Evolutionary conservation across 2,113 vertebrate species (phyloP), one percentile per base, ranked within the genome.

Genomic region (Lucifuga dentata): DNA sequence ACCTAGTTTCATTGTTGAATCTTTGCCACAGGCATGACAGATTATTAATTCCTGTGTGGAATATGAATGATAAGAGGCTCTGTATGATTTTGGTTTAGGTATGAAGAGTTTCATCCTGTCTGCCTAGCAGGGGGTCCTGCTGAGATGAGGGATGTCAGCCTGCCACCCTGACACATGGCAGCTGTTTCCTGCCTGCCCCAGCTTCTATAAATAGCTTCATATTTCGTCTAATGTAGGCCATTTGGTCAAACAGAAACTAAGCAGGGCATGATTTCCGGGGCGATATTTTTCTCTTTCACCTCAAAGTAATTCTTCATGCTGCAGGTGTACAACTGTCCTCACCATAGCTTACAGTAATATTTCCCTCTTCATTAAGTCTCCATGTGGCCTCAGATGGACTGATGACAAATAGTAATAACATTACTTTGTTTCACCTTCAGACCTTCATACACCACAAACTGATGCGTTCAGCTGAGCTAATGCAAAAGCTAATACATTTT

Each of bases 191-290:
- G 86, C 84, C 73, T 76, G 88, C 66, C 79, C 80, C 78, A 72
- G 70, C 80, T 64, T 65, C 89, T 90, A 91, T 82, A 83, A 91
- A 90, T 91, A 90, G 86, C 75, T 26, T 67, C 77, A 86, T 83
- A 80, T 83, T 86, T 86, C 85, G 85, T 74, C 80, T 86, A 86
- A 88, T 89, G 82, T 90, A 87, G 89, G 88, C 78, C 88, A 83
- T 87, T 89, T 88, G 90, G 90, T 90, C 90, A 90, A 91, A 83
- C 80, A 38, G 78, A 80, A 70, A 80, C 87, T 72, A 86, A 88
- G 85, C 78, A 73, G 84, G 86, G 59, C 76, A 68, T 43, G 44
- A 64, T 68, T 53, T 52, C 49, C 15, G 3, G 55, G 80, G 76
- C 38, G 11, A 32, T 33, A 60, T 79, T 49, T 83, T 50, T 58